Evolutionary conservation across 2,888 invertebrate genomes (phyloP).

Genomic region (Mamestra brassicae): DNA sequence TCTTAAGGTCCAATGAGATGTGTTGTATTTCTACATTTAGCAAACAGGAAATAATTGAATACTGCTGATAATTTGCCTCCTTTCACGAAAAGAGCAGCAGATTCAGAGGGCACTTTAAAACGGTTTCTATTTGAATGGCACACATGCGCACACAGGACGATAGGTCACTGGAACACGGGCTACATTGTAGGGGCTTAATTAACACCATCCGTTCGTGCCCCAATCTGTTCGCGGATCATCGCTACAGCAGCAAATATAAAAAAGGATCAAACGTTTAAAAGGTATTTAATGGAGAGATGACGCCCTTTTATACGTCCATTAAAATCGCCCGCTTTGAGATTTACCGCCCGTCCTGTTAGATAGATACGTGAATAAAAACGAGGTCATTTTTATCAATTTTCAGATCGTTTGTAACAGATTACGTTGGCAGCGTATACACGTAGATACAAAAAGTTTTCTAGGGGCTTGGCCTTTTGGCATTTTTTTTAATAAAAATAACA

Average conservation of each 20-base stretch:
- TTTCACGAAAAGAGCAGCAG: conserved; percentile 12
- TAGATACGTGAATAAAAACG: conserved; percentile 82
- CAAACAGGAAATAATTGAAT: not conserved
- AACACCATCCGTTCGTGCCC: conserved; percentile 76
- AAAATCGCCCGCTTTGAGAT: conserved; percentile 88
- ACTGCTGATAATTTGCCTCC: not conserved
- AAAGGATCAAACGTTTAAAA: conserved; percentile 91
- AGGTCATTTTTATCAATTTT: conserved; percentile 81
- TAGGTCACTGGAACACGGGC: conserved; percentile 61
- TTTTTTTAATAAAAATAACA: conserved; percentile 25
- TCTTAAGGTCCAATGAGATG: not conserved
- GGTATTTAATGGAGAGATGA: conserved; percentile 90
- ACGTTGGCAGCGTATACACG: conserved; percentile 60
- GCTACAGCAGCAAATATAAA: conserved; percentile 87
- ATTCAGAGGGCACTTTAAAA: conserved; percentile 21
- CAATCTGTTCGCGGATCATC: conserved; percentile 86
- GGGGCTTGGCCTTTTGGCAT: conserved; percentile 47
- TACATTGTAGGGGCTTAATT: conserved; percentile 81
- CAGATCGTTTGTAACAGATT: conserved; percentile 84
- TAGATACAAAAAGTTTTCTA: conserved; percentile 49
- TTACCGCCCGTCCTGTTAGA: conserved; percentile 81
- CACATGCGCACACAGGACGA: conserved; percentile 40
- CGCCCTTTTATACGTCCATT: conserved; percentile 89
- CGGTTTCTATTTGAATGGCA: conserved; percentile 36
- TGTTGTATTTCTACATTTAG: not conserved